Conservation (phyloP, 2,797 vertebrate species). For the Anolis apletophallus region DNA sequence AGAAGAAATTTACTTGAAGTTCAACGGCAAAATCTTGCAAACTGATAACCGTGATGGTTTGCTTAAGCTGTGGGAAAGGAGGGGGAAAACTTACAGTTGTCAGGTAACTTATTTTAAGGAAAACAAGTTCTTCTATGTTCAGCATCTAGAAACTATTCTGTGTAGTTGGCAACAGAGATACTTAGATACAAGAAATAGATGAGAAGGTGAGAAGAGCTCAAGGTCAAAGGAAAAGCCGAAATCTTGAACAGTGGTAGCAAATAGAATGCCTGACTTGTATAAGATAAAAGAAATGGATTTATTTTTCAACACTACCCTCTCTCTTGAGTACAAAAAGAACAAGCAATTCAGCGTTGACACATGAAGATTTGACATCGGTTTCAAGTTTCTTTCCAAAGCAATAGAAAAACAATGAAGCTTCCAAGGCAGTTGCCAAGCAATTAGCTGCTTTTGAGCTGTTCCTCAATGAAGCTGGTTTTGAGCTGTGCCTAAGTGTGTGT, state of each 20-base stretch:
- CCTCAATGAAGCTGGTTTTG: no score
- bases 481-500: background rate
- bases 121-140: constrained; percentile 45
- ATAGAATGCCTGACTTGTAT: constrained; percentile 18
- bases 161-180: constrained; percentile 32
- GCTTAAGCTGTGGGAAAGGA: background rate
- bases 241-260: constrained; percentile 13
- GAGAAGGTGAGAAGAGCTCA: constrained; percentile 23
- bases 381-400: constrained; percentile 23
- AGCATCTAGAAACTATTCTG: constrained; percentile 25
- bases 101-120: background rate
- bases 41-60: background rate
- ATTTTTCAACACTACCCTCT: constrained; percentile 39
- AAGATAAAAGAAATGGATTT: constrained; percentile 39
- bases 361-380: constrained; percentile 38
- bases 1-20: constrained; percentile 34
- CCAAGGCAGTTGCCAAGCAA: background rate
- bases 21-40: constrained; percentile 7
- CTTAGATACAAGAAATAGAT: constrained; percentile 32
- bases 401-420: background rate
- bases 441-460: constrained; percentile 26
- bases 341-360: constrained; percentile 39
- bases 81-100: constrained; percentile 19
- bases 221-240: constrained; percentile 21
- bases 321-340: constrained; percentile 39